Conservation (phyloP, 2,113 vertebrate genomes). For the Trachemys scripta region DNA sequence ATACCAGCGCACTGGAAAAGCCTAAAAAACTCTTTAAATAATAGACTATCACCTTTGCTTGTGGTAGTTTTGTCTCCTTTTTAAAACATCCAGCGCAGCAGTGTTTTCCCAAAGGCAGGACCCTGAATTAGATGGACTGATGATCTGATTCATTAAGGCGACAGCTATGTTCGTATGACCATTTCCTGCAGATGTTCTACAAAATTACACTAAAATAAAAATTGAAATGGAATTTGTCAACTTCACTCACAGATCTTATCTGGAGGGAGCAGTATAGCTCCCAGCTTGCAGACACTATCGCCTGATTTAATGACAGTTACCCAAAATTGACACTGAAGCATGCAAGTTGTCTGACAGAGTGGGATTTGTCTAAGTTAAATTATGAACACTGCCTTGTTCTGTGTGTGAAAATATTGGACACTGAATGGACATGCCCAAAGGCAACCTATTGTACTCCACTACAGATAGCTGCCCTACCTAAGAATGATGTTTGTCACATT, state of each 20-base stretch:
- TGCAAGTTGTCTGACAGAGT: background rate
- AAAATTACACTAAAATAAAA: slow-evolving; percentile 5
- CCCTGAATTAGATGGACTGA: background rate
- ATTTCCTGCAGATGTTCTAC: background rate
- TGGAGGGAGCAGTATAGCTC: background rate
- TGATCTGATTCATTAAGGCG: background rate
- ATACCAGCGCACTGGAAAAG: background rate
- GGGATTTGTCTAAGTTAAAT: background rate
- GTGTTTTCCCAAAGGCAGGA: background rate
- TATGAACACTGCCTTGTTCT: background rate
- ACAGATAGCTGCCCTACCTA: background rate
- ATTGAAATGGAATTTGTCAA: background rate
- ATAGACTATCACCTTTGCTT: background rate
- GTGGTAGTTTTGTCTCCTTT: background rate
- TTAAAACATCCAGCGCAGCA: background rate
- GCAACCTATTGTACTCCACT: background rate
- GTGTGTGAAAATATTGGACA: background rate
- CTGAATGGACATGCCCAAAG: background rate
- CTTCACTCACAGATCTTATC: background rate
- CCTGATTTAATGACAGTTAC: background rate
- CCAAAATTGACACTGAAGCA: background rate
- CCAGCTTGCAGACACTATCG: background rate
- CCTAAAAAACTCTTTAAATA: slow-evolving; percentile 33
- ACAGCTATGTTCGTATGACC: background rate
- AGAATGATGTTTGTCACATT: background rate